Evolutionary conservation across 2,113 vertebrate species (phyloP), one percentile per base, ranked within the genome.

Genomic region (Otocyon megalotis): DNA sequence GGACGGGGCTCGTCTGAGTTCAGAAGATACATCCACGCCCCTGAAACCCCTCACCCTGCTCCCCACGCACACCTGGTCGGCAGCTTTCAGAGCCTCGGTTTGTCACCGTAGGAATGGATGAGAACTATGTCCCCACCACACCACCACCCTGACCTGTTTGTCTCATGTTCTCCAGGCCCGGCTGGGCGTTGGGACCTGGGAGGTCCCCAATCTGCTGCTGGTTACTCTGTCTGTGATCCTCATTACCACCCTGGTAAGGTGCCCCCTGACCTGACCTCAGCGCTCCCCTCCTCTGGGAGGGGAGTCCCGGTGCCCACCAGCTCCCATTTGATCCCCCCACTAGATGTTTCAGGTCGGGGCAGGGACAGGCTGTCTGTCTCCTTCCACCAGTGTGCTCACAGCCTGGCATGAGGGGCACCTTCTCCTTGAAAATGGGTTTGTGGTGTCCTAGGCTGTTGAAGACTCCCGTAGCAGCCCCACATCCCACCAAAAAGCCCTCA

Each of bases 241-340:
- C 91, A 0, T 98, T 62, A 99, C 98, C 96, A 98, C 98, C 93
- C 98, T 99, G 99, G 99, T 99, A 98, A 99, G 99, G 95, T 77
- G 1, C 28, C n/a, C 54, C 86, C 71, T 43, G 17, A 67, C 22
- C 58, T 16, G 77, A 7, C 93, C 92, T 94, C 93, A 6, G 60
- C 3, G 8, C 30, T 43, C 20, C 48, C 87, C 22, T 72, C 37
- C 56, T 26, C n/a, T 54, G 58, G 1, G 22, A 63, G 69, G 6
- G 1, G 26, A 63, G 74, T 6, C 69, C 14, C 74, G 10, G 84
- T 96, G 96, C 94, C 50, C 93, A 95, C 97, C 95, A 63, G 93
- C 85, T 92, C 89, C 74, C 88, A 94, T 94, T 60, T 72, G 60
- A 82, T 48, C 50, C 10, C 5, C 14, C 4, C 63, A 20, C 91